These are phyloP conservation scores for Darevskia nairensis DNA, from an alignment of 2,797 vertebrate genomes.

Conservation along the genomic window DNA sequence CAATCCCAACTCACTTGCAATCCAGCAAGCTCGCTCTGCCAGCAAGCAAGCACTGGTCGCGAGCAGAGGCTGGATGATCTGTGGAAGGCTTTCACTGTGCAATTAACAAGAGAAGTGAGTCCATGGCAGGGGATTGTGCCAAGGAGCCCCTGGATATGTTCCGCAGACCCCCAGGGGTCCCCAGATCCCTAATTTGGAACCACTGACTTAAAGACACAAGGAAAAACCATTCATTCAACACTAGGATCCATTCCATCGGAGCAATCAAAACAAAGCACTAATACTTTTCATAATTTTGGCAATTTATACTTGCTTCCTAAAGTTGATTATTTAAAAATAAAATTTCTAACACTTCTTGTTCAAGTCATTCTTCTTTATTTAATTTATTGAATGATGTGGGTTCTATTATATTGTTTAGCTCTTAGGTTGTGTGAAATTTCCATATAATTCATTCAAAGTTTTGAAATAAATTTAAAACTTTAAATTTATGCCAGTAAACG, in stretches of 20 bases:
- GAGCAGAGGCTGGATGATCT: no score
- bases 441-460: not conserved
- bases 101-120: no score
- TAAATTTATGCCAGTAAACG: not conserved
- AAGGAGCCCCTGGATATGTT: no score
- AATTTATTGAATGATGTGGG: not conserved
- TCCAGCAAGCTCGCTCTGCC: no score
- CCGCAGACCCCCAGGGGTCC: no score
- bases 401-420: not conserved
- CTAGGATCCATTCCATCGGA: not conserved
- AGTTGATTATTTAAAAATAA: not conserved
- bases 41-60: no score
- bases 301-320: not conserved
- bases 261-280: not conserved
- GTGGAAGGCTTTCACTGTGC: no score
- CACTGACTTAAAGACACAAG: not conserved
- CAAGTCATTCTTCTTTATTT: not conserved
- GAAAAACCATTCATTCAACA: not conserved
- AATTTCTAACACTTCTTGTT: not conserved
- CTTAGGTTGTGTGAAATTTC: not conserved
- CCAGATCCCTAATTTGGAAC: no score
- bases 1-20: no score
- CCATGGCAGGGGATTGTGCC: no score
- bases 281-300: not conserved
- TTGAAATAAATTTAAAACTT: not conserved